Evolutionary conservation across 2,888 invertebrate genomes (phyloP).

Genomic region (Subacronicta megacephala): DNA sequence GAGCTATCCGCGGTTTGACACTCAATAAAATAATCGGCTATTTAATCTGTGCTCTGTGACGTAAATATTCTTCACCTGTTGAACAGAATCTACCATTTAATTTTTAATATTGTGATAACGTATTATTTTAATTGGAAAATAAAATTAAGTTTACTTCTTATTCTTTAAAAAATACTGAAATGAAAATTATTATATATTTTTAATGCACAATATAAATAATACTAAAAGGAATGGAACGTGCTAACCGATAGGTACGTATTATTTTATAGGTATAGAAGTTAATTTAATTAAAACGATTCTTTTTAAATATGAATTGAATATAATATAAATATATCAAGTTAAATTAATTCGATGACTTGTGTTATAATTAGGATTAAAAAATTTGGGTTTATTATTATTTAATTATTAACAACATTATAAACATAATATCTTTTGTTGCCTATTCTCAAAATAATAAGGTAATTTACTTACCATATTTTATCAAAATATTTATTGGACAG

Average conservation of each 20-base stretch:
- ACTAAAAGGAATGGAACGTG: slow-evolving; percentile 9
- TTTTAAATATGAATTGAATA: background rate
- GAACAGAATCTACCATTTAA: slow-evolving; percentile 52
- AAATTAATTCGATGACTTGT: background rate
- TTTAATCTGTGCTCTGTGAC: slow-evolving; percentile 73
- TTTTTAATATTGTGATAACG: slow-evolving; percentile 44
- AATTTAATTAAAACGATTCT: background rate
- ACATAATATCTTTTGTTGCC: too few species aligned
- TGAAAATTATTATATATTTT: background rate
- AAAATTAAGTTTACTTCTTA: slow-evolving; percentile 7
- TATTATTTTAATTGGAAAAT: slow-evolving; percentile 12
- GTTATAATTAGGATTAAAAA: too few species aligned
- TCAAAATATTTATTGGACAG: too few species aligned
- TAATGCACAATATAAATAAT: background rate
- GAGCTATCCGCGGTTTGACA: slow-evolving; percentile 64
- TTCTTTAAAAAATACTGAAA: background rate
- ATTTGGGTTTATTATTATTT: too few species aligned
- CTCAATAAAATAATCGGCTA: slow-evolving; percentile 71
- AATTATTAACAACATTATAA: too few species aligned
- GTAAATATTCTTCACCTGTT: slow-evolving; percentile 71
- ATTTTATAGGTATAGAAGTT: background rate
- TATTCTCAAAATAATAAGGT: too few species aligned
- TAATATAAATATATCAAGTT: too few species aligned
- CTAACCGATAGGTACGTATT: slow-evolving; percentile 26
- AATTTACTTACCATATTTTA: too few species aligned